Percentiles rank a stretch among this genome's conserved stretches.
Conservation (phyloP, 2,113 vertebrate species). For the Hiodon alosoides region DNA sequence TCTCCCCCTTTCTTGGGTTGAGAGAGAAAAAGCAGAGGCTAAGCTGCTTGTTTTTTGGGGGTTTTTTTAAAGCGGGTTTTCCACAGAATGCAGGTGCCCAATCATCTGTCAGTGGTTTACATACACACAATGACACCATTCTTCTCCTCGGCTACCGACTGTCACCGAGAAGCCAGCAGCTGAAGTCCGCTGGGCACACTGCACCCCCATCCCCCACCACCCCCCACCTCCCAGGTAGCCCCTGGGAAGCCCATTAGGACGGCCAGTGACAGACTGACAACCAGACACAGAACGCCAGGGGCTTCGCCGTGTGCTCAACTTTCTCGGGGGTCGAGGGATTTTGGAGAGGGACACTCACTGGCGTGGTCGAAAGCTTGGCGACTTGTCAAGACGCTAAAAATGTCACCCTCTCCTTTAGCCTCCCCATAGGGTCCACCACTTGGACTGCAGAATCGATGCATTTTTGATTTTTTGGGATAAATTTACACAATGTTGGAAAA, state of each 20-base stretch:
- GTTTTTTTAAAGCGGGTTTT: constrained; percentile 49
- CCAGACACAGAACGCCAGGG: constrained; percentile 23
- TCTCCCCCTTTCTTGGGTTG: constrained; percentile 10
- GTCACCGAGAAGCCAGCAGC: constrained; percentile 65
- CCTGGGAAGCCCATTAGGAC: constrained; percentile 63
- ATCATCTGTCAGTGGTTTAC: constrained; percentile 72
- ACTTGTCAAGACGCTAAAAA: too few species aligned
- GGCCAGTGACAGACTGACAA: constrained; percentile 69
- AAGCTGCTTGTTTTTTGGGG: constrained; percentile 11
- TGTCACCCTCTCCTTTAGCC: too few species aligned
- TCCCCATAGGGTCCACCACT: too few species aligned
- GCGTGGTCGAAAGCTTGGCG: too few species aligned
- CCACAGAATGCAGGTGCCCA: constrained; percentile 64
- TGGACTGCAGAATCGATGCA: too few species aligned
- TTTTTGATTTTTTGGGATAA: too few species aligned
- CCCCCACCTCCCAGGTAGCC: constrained; percentile 57
- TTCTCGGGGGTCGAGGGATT: too few species aligned
- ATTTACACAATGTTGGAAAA: too few species aligned
- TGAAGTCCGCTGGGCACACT: constrained; percentile 44
- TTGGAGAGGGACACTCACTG: too few species aligned
- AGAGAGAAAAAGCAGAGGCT: constrained; percentile 34
- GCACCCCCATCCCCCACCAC: constrained; percentile 51
- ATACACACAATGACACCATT: constrained; percentile 69
- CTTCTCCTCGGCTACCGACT: constrained; percentile 62
- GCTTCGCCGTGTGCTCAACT: not conserved